Base-by-base conservation (phyloP, 1,140 invertebrate genomes). In the Littorina saxatilis region DNA sequence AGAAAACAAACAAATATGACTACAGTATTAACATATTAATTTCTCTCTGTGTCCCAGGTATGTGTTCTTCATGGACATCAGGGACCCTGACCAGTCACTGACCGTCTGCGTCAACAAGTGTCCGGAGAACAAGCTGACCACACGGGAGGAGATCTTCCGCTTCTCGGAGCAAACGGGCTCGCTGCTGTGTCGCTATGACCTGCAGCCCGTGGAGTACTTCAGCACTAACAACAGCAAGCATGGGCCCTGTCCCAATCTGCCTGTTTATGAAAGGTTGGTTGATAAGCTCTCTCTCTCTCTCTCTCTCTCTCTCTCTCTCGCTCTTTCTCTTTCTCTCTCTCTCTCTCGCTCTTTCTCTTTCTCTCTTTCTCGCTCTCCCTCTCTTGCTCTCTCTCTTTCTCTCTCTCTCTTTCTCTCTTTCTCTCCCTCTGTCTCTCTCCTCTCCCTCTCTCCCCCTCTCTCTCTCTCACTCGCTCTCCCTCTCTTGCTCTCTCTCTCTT, bases 71-170 rank as follows among this genome's bases (percentile, higher is more conserved):
- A 94, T 98, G 91, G 95, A 98, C 92, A 93, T 97, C 4, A 94
- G 93, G 79, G 94, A 98, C 88, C 92, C 97, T 1, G 94, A 94
- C 63, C 94, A 95, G 61, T 96, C 96, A 0, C 91, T 97, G 35
- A 96, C 97, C 92, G 95, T 98, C 82, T 99, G 98, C 92, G 97
- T 99, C 0, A 96, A 96, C 87, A 92, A 96, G 92, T 99, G 97
- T 93, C 97, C 97, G 0, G 94, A 94, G 83, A 93, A 92, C 82
- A 94, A 93, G 29, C 87, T 98, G 61, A 92, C 92, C 0, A 94
- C 92, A 27, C 91, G 95, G 17, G 88, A 92, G n/a, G 96, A 98
- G 75, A 91, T 98, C 17, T 93, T 95, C 84, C 88, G 93, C n/a
- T 98, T 96, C 93, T 96, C 96, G 85, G 93, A 92, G 77, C 92